Percentiles rank a stretch among this genome's conserved stretches.
These are phyloP conservation scores for Trematocara variabile DNA, from an alignment of 2,113 vertebrate genomes.

Conservation along the genomic window DNA sequence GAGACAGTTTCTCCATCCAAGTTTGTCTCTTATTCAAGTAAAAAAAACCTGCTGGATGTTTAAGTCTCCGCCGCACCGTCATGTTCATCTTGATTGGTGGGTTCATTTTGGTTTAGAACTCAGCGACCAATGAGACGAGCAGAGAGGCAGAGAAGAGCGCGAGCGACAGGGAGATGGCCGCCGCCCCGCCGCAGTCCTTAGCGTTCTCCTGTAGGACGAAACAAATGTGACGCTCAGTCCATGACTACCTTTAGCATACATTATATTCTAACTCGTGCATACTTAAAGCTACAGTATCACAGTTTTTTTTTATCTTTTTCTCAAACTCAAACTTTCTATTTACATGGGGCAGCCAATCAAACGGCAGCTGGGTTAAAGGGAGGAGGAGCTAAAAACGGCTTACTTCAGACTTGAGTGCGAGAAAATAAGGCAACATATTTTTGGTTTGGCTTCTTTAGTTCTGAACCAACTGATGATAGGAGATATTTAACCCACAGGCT, in stretches of 20 bases:
- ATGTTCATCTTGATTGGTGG: neutral
- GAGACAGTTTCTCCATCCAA: neutral
- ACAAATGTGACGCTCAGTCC: neutral
- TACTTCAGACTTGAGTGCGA: neutral
- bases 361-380: neutral
- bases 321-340: fast-evolving
- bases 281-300: neutral
- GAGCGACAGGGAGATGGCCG: conserved; percentile 49
- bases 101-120: conserved; percentile 22
- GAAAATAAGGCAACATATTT: neutral
- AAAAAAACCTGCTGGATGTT: neutral
- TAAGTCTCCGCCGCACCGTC: neutral
- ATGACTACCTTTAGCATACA: neutral
- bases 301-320: neutral
- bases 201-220: conserved; percentile 83
- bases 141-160: conserved; percentile 67
- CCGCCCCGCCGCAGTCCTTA: conserved; percentile 85
- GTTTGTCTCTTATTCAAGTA: neutral
- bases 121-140: conserved; percentile 60
- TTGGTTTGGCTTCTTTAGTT: neutral
- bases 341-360: neutral
- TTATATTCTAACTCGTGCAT: fast-evolving
- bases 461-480: neutral
- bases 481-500: neutral
- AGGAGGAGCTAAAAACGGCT: neutral